Evolutionary conservation across 2,797 vertebrate species (phyloP).

Genomic region (Mormyrus proboscirostris): DNA sequence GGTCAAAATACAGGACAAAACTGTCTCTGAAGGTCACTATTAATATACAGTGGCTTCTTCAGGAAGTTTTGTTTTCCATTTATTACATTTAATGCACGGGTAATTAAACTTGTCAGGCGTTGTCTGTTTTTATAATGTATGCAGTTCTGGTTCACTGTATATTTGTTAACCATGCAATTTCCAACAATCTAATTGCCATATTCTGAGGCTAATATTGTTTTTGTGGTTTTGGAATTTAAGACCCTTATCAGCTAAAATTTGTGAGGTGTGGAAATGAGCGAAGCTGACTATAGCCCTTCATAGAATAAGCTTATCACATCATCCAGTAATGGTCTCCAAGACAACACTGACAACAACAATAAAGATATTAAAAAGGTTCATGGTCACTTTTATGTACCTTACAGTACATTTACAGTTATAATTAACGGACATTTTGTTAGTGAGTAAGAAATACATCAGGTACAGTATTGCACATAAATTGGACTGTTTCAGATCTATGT

Average conservation of each 20-base stretch:
- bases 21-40: not conserved
- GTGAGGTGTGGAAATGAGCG: not conserved
- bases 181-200: not conserved
- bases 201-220: not conserved
- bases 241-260: not conserved
- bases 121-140: not conserved
- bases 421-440: not conserved
- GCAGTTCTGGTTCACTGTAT: not conserved
- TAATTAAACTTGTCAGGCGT: not conserved
- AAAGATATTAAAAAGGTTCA: not conserved
- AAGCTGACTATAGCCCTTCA: not conserved
- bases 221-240: not conserved
- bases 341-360: not conserved
- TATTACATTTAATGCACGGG: not conserved
- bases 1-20: not conserved
- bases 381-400: not conserved
- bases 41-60: not conserved
- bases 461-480: not conserved
- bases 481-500: not conserved
- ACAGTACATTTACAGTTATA: not conserved
- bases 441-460: not conserved
- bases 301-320: not conserved
- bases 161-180: not conserved
- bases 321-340: not conserved
- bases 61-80: not conserved